Evolutionary conservation across 2,797 vertebrate genomes (phyloP), one percentile per base, ranked within the genome.

Genomic region (Pristis pectinata): DNA sequence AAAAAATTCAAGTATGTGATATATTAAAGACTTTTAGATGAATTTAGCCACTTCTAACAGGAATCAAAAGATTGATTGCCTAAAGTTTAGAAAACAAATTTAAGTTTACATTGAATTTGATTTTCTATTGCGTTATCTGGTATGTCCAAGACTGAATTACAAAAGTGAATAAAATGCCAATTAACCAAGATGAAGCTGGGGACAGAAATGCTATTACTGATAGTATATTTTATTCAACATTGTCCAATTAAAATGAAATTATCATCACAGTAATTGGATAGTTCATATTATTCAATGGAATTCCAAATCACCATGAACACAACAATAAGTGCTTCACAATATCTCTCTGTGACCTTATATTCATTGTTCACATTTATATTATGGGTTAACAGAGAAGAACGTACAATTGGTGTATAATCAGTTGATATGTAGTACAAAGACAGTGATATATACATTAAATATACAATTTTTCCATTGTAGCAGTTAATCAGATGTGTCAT

Each of bases 281-380:
- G 49, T 87, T 87, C 15, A 53, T n/a, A 87, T 59, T 53, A 87
- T 59, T 87, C 53, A 87, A 87, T 30, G 87, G 83, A 56, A 87
- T 87, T 19, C 11, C n/a, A 59, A 59, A 59, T 59, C 30, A 30
- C 34, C 3, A 87, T 15, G 30, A 72, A 30, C 27, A 87, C 53
- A 59, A 13, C 4, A 34, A 34, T 59, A 56, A 87, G 15, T 56
- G 83, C 87, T 87, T 87, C 83, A 56, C 49, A 76, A 9, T 87
- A 34, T 87, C 53, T 59, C 83, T 34, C 83, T 53, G 30, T 87
- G 44, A 83, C 5, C 8, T 22, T 15, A 34, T 30, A 34, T 87
- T 56, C 53, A 59, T 59, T 59, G 53, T 59, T 49, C 53, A n/a
- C 2, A 22, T 44, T 77, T 80, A 44, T 17, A 80, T 15, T 80